A percentile compares a stretch with the other conserved stretches of the same genome.
Conservation (phyloP, 53 echinoderm and acorn worm genomes). For the Henricia sp. region DNA sequence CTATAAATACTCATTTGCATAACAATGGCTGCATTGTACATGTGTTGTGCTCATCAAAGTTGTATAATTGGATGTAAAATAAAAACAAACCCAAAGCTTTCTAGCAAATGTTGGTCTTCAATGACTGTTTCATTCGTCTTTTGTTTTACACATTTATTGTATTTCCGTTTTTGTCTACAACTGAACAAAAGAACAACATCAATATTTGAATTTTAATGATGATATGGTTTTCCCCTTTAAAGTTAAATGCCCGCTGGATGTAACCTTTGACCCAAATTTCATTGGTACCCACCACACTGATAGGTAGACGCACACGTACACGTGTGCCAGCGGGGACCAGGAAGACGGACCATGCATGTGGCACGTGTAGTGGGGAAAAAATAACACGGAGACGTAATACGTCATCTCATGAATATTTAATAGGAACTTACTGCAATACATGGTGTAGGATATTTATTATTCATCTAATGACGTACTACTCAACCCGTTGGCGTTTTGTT, state of each 20-base stretch:
- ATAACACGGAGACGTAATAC: too few relatives aligned
- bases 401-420: too few relatives aligned
- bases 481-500: not conserved
- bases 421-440: too few relatives aligned
- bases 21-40: slow-evolving; percentile 48
- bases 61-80: slow-evolving; percentile 60
- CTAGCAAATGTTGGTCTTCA: slow-evolving; percentile 59
- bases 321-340: too few relatives aligned
- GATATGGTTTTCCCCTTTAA: slow-evolving; percentile 7
- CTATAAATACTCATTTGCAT: slow-evolving; percentile 61
- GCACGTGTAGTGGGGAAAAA: too few relatives aligned
- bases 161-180: too few relatives aligned
- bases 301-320: too few relatives aligned
- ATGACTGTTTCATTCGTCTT: too few relatives aligned
- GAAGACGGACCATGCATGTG: too few relatives aligned
- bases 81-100: slow-evolving; percentile 40
- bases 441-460: not conserved
- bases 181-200: not conserved
- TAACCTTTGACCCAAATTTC: not conserved
- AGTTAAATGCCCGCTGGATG: not conserved
- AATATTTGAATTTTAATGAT: not conserved
- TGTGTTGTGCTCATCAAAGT: slow-evolving; percentile 35
- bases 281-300: not conserved
- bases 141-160: too few relatives aligned
- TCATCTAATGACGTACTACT: not conserved